Evolutionary conservation across 2,888 invertebrate species (phyloP), one percentile per base, ranked within the genome.

Genomic region (Lasioglossum villosulum): DNA sequence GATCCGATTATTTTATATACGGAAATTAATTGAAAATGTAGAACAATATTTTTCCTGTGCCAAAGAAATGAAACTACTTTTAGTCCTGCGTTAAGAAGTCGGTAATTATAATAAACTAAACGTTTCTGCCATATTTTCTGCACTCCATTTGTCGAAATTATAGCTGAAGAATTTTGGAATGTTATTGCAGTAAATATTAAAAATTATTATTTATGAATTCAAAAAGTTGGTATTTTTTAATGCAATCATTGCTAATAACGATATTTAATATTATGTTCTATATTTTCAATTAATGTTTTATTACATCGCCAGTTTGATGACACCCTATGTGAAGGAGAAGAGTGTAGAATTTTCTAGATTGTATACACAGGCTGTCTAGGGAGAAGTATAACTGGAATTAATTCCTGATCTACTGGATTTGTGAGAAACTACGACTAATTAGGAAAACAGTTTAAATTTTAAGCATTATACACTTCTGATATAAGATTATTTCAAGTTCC

Each of bases 321-420:
- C 68, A 68, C 23, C 70, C 37, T 70, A 14, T 12, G 37, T 39
- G 39, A n/a, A 39, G 37, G 39, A 39, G 37, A 37, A 70, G 37
- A n/a, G 39, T 39, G 70, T n/a, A 39, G 37, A 70, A 37, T n/a
- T 4, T 70, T 37, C n/a, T 70, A 70, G 19, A 68, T 14, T 39
- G 14, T 70, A n/a, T 39, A n/a, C 23, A 70, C n/a, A 39, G 37
- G 56, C n/a, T 23, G 63, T 63, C n/a, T 45, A 45, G 59, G 52
- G 27, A 63, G 27, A 59, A 75, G 45, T 45, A 75, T 27, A 52
- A 52, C 59, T 75, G 59, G 30, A 59, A 37, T 75, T 39, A 68
- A 23, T n/a, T 27, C 37, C 37, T 39, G 45, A 48, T 30, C 52
- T 52, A 52, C 37, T 71, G 48, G 42, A n/a, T 59, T 37, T 14